phyloP scores from a whole-genome alignment of 2,888 invertebrate species.

The Limnephilus rhombicus region DNA sequence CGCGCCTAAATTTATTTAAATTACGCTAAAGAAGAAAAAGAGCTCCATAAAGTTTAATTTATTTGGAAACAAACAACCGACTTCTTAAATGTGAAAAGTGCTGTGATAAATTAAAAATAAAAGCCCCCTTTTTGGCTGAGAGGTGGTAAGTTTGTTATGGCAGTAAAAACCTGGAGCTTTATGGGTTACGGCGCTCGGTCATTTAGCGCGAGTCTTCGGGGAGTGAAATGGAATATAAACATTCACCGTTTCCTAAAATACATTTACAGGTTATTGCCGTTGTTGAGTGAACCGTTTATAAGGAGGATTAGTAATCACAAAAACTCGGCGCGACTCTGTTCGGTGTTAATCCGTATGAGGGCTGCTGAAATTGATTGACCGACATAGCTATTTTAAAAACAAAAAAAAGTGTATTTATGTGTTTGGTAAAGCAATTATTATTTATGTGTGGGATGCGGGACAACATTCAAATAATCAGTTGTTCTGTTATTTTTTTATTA shows the following conservation, averaged over 20 bases:
- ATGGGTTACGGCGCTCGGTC: slow-evolving; percentile 57
- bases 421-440: no score
- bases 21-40: slow-evolving; percentile 52
- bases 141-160: slow-evolving; percentile 62
- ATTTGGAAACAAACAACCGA: slow-evolving; percentile 54
- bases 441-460: no score
- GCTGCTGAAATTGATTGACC: not conserved
- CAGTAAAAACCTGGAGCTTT: slow-evolving; percentile 58
- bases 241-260: slow-evolving; percentile 36
- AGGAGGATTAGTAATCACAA: not conserved
- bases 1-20: slow-evolving; percentile 45
- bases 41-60: slow-evolving; percentile 52
- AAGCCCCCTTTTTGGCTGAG: slow-evolving; percentile 35
- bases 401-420: no score
- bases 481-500: no score
- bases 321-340: not conserved
- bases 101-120: slow-evolving; percentile 55
- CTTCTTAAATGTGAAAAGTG: slow-evolving; percentile 57
- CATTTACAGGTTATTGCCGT: not conserved
- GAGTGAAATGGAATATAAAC: slow-evolving; percentile 59
- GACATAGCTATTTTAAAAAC: not conserved
- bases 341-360: not conserved
- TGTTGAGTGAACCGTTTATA: not conserved
- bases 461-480: no score
- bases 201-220: slow-evolving; percentile 51